A percentile compares a stretch with the other conserved stretches of the same genome.
Conservation (phyloP, 2,888 invertebrate genomes). For the Atethmia centrago region DNA sequence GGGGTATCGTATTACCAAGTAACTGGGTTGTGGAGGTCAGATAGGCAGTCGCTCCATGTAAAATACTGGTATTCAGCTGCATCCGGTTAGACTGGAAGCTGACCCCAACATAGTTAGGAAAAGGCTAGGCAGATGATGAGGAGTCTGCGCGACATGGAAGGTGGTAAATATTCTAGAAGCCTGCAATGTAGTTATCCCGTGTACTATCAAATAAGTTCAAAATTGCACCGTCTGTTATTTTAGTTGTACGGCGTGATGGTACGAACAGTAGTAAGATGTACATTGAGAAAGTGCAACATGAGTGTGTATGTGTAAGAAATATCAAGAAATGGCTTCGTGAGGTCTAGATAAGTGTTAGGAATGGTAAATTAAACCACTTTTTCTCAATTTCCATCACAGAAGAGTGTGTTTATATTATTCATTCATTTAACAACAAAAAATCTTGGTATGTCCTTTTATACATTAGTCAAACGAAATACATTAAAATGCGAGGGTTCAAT, state of each 20-base stretch:
- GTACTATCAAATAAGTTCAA: not conserved
- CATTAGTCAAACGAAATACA: conserved; percentile 54
- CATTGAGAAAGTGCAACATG: not conserved
- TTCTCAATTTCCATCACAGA: conserved; percentile 45
- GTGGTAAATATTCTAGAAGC: not conserved
- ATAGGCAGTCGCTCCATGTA: too few species aligned
- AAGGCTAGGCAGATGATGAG: too few species aligned
- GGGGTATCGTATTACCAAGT: too few species aligned
- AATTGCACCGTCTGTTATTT: not conserved
- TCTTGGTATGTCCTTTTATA: conserved; percentile 45
- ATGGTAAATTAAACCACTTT: conserved; percentile 56
- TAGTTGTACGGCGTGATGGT: not conserved
- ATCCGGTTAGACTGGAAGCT: too few species aligned
- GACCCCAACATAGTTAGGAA: too few species aligned
- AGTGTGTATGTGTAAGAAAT: not conserved
- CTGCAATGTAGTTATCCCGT: not conserved
- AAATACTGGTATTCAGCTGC: too few species aligned
- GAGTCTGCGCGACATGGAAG: not conserved
- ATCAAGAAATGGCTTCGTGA: not conserved
- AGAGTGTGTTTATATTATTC: conserved; percentile 53
- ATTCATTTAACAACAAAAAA: conserved; percentile 45
- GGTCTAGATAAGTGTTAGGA: conserved; percentile 27
- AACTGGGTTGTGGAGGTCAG: too few species aligned
- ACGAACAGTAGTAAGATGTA: not conserved
- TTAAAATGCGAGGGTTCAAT: conserved; percentile 62